Base-by-base conservation (phyloP, 2,888 invertebrate species). In the Dusona sp. region DNA sequence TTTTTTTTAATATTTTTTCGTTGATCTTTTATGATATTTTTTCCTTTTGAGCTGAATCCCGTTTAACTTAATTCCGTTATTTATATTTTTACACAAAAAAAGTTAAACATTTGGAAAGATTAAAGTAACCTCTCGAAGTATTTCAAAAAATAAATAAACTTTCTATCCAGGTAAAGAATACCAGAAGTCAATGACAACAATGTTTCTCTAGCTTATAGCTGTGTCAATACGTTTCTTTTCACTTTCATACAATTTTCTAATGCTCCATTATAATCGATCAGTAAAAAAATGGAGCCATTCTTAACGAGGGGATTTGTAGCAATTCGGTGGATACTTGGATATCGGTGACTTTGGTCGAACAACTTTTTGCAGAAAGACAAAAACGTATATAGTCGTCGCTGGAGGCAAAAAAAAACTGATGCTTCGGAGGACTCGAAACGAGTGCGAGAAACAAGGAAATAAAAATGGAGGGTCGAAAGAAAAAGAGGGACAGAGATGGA, bases 401-500 rank as follows among this genome's bases (percentile, higher is more conserved):
- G 16, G 36, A 73, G 54, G 73, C 29, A n/a, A 72, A 72, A 54
- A 29, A 72, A 45, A 73, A 57, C 38, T 42, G 54, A 25, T 57
- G 19, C 29, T 48, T 48, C 51, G 54, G 61, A 42, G 45, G 36
- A 38, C 29, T 42, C 22, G 64, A 78, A 78, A 78, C 19, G 54
- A 33, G 83, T 79, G 61, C 61, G 83, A 85, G 73, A 73, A 84
- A 87, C 68, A 84, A 86, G 85, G 83, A 87, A 84, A 42, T 29
- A 81, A 51, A 73, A 42, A 72, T 84, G 54, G 54, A 67, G 45
- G 79, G 33, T 42, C 61, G 61, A 80, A 64, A 57, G 75, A 79
- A 51, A 25, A 64, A 19, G 25, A 73, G 61, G 16, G 19, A 65
- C 13, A 68, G 45, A 67, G 79, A 72, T n/a, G 79, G 79, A 83